Conservation (phyloP, 2,797 vertebrate species). For the Helicolenus hilgendorfi region DNA sequence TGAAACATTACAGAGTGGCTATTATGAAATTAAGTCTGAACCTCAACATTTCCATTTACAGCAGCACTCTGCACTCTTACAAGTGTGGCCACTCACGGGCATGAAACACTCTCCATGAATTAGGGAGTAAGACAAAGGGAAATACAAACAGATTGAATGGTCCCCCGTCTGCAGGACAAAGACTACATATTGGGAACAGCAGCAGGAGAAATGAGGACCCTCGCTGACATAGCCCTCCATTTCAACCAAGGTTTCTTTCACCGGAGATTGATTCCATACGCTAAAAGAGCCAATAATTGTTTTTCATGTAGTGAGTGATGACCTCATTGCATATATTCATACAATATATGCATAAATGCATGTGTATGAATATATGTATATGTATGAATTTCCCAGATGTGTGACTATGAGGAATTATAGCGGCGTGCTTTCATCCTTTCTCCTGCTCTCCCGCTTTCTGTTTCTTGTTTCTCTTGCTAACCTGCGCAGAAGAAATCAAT, state of each 20-base stretch:
- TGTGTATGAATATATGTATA: constrained; percentile 52
- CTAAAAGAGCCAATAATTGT: constrained; percentile 57
- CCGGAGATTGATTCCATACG: constrained; percentile 1
- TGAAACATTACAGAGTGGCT: neutral
- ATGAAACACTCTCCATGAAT: constrained; percentile 1
- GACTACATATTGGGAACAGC: neutral
- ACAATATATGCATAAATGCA: constrained; percentile 66
- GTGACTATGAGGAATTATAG: constrained; percentile 61
- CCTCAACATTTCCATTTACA: neutral
- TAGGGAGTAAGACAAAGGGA: constrained; percentile 3
- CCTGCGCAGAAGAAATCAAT: constrained; percentile 75
- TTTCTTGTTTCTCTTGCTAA: constrained; percentile 54
- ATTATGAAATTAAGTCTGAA: neutral
- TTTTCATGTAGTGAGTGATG: constrained; percentile 64
- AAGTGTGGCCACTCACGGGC: neutral
- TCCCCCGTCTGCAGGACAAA: neutral
- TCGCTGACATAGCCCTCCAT: neutral
- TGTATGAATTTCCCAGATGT: constrained; percentile 41
- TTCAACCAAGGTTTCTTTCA: neutral
- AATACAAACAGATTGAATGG: neutral
- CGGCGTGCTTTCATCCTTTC: constrained; percentile 54
- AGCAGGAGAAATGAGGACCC: neutral
- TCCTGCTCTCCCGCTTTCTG: neutral
- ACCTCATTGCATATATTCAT: constrained; percentile 62
- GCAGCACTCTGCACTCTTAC: neutral